phyloP scores from a whole-genome alignment of 1,140 invertebrate genomes.

The Rhizoglyphus robini region DNA sequence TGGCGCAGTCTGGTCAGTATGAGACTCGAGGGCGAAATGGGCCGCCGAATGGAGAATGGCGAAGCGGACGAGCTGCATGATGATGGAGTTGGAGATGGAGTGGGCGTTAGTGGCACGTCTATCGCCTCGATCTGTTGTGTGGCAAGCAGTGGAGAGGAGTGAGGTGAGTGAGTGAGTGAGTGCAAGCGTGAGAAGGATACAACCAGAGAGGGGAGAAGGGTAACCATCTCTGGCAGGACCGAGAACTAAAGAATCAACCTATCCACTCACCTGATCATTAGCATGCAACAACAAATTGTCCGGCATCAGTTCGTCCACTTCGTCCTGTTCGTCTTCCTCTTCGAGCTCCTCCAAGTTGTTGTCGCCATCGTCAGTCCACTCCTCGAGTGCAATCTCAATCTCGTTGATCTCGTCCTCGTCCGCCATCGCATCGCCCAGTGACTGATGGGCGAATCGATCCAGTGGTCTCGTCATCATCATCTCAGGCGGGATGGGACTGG shows the following conservation, averaged over 20 bases:
- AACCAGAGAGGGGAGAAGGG: too few relatives aligned
- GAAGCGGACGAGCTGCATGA: neutral
- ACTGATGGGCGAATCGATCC: neutral
- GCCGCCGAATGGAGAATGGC: neutral
- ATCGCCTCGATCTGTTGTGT: neutral
- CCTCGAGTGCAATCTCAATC: conserved; percentile 12
- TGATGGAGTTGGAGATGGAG: neutral
- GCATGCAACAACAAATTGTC: neutral
- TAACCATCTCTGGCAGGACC: too few relatives aligned
- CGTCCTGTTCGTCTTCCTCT: conserved; percentile 12
- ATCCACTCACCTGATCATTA: conserved; percentile 11
- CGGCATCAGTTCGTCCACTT: neutral
- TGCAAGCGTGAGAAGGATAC: neutral
- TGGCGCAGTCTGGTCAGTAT: conserved; percentile 31
- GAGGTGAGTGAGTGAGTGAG: neutral
- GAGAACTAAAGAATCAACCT: too few relatives aligned
- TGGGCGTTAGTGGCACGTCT: neutral
- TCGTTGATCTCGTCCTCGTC: conserved; percentile 6
- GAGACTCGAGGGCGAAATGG: neutral
- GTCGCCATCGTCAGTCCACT: conserved; percentile 1
- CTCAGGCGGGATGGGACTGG: neutral
- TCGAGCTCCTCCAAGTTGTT: neutral
- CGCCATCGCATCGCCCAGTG: neutral
- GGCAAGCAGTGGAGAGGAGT: too few relatives aligned
- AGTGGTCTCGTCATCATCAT: neutral